phyloP scores from a whole-genome alignment of 2,888 invertebrate genomes.

The Ligdia adustata region DNA sequence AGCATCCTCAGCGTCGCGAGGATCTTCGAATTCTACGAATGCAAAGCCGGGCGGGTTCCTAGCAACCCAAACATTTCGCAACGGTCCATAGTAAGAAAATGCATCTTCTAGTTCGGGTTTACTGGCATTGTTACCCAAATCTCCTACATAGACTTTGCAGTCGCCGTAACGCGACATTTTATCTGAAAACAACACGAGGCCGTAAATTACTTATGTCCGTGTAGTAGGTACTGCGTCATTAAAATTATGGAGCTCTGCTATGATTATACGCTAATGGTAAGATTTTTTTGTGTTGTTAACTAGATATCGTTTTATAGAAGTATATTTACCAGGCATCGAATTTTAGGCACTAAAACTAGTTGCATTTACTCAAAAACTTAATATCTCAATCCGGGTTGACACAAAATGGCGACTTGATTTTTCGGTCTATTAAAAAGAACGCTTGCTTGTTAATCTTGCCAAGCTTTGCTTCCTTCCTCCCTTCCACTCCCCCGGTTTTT shows the following conservation, averaged over 20 bases:
- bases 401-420: slow-evolving; percentile 28
- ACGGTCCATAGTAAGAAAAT: slow-evolving; percentile 95
- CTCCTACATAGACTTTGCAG: slow-evolving; percentile 98
- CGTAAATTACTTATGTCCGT: not conserved
- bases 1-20: slow-evolving; percentile 96
- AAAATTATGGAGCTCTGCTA: not conserved
- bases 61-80: slow-evolving; percentile 99
- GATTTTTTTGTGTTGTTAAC: no score
- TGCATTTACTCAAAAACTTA: slow-evolving; percentile 24
- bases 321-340: slow-evolving; percentile 23
- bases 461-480: no score
- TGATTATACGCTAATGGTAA: not conserved
- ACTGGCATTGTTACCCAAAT: slow-evolving; percentile 95
- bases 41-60: slow-evolving; percentile 98
- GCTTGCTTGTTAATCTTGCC: no score
- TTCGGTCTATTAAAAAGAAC: no score
- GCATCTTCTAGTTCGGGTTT: slow-evolving; percentile 97
- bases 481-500: no score
- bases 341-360: slow-evolving; percentile 16
- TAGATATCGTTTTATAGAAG: no score
- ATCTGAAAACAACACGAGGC: slow-evolving; percentile 31
- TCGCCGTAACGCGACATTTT: slow-evolving; percentile 92
- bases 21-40: slow-evolving; percentile 97
- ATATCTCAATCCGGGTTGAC: not conserved
- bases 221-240: slow-evolving; percentile 22